These are phyloP conservation scores for Centropus bengalensis DNA, from an alignment of 2,113 vertebrate species.

Conservation along the genomic window DNA sequence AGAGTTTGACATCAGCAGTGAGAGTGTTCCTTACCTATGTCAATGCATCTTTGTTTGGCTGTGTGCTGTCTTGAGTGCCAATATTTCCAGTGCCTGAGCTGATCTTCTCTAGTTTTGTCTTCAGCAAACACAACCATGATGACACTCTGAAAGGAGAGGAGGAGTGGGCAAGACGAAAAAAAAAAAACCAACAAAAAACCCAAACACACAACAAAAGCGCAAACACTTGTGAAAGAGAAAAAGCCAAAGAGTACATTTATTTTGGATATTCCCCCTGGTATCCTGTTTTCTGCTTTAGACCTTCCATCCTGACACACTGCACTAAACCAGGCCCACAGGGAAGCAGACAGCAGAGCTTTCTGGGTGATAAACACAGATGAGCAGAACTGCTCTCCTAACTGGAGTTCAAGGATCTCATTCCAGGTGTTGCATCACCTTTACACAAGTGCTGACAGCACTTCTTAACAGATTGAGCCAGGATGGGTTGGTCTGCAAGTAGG, in stretches of 20 bases:
- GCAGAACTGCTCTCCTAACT: slow-evolving; percentile 1
- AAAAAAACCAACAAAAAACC: no score
- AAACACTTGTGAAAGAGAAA: not conserved
- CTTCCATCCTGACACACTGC: not conserved
- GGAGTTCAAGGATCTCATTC: slow-evolving; percentile 10
- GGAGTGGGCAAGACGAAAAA: not conserved
- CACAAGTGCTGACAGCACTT: slow-evolving; percentile 51
- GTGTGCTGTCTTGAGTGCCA: slow-evolving; percentile 99
- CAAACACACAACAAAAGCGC: not conserved
- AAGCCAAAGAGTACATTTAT: not conserved
- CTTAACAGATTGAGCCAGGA: slow-evolving; percentile 14
- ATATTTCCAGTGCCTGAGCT: slow-evolving; percentile 97
- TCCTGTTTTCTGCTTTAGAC: not conserved
- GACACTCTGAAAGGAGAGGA: slow-evolving; percentile 83
- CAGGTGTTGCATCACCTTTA: slow-evolving; percentile 47
- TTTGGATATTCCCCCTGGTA: not conserved
- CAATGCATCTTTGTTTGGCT: slow-evolving; percentile 96
- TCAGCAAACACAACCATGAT: slow-evolving; percentile 99
- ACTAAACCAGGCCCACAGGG: not conserved
- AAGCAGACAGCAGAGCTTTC: not conserved
- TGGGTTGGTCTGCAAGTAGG: slow-evolving; percentile 46
- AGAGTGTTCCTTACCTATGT: slow-evolving; percentile 85
- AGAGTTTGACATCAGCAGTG: slow-evolving; percentile 5
- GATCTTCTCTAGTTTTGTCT: slow-evolving; percentile 96
- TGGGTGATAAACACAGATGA: slow-evolving; percentile 22